Conservation (phyloP, 2,888 invertebrate genomes). For the Trissolcus brochymenae region DNA sequence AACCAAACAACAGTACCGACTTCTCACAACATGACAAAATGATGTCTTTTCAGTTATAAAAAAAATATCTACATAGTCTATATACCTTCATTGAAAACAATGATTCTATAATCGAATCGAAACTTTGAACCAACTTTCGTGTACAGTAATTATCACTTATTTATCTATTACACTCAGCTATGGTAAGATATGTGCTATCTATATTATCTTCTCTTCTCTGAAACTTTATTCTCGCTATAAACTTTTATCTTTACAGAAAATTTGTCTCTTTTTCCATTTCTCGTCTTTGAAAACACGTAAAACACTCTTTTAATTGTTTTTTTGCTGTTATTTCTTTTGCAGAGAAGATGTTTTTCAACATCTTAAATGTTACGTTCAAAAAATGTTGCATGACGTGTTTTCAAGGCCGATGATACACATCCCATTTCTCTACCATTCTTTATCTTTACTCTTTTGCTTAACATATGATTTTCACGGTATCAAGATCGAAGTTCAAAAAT, state of each 20-base stretch:
- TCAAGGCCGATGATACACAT: conserved; percentile 5
- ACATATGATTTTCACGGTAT: conserved; percentile 1
- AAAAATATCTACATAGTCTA: conserved; percentile 3
- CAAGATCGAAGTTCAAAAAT: conserved; percentile 3
- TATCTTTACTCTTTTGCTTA: conserved; percentile 18
- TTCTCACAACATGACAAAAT: conserved; percentile 34
- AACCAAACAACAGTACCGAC: conserved; percentile 50
- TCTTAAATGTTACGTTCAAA: background rate
- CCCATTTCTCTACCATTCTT: conserved; percentile 19
- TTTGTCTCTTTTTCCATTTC: conserved; percentile 11
- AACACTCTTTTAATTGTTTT: background rate
- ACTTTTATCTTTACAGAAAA: conserved; percentile 12
- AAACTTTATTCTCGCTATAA: conserved; percentile 39
- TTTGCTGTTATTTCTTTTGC: background rate
- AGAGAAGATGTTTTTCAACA: background rate
- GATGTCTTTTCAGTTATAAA: conserved; percentile 26
- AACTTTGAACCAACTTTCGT: conserved; percentile 21
- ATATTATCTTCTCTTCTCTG: conserved; percentile 42
- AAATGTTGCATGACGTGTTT: conserved; percentile 12
- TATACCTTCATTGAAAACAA: conserved; percentile 4
- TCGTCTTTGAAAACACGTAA: background rate
- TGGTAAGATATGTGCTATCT: conserved; percentile 58
- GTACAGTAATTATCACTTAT: conserved; percentile 45
- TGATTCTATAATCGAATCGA: conserved; percentile 14
- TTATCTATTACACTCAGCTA: conserved; percentile 46